A percentile compares a stretch with the other conserved stretches of the same genome.
These are phyloP conservation scores for Alligator sinensis DNA, from an alignment of 2,113 vertebrate genomes.

Conservation along the genomic window DNA sequence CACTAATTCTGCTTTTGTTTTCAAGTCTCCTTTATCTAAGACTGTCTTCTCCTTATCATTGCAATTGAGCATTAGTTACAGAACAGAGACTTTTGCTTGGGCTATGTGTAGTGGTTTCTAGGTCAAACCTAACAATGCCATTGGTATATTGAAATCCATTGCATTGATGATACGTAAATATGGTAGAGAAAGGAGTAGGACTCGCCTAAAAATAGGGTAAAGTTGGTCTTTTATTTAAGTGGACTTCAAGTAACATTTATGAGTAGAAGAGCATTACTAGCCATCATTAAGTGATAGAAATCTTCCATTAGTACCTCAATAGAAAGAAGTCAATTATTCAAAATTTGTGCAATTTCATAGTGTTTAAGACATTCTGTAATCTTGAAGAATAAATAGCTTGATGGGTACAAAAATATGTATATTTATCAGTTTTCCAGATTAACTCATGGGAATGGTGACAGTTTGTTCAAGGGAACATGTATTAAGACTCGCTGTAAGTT, in stretches of 20 bases:
- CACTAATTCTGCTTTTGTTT: too few species aligned
- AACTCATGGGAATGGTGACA: not conserved
- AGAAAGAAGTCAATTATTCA: not conserved
- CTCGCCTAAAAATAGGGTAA: not conserved
- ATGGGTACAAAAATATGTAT: not conserved
- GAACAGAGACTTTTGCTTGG: too few species aligned
- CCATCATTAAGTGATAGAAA: not conserved
- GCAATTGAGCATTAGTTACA: too few species aligned
- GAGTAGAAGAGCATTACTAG: not conserved
- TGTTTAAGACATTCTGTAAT: not conserved
- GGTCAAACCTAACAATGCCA: too few species aligned
- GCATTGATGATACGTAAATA: not conserved
- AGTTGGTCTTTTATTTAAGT: not conserved
- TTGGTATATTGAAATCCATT: rapidly evolving
- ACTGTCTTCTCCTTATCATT: too few species aligned
- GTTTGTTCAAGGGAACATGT: not conserved
- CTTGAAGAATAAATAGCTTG: not conserved
- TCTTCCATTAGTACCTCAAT: not conserved
- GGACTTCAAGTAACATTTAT: not conserved
- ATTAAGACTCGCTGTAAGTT: not conserved
- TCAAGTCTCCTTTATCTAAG: too few species aligned
- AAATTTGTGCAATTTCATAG: not conserved
- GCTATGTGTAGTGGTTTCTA: too few species aligned
- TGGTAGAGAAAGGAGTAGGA: not conserved
- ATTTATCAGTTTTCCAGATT: not conserved